Evolutionary conservation across 2,797 vertebrate genomes (phyloP), one percentile per base, ranked within the genome.

Genomic region (Phyllotis vaccarum): DNA sequence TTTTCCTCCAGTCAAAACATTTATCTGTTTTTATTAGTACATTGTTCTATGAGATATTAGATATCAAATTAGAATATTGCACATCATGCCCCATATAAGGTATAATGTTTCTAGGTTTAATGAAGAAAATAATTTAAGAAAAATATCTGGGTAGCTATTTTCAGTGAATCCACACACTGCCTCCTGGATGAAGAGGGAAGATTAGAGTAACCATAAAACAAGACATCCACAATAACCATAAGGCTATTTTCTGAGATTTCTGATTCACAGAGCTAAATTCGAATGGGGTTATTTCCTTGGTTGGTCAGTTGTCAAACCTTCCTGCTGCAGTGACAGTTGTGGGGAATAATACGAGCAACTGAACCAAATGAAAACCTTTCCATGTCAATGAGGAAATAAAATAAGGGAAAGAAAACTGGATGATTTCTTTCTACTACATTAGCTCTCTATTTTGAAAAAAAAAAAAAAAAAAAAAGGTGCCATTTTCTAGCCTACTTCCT

Each of bases 51-150:
- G 1, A n/a, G 17, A 52, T 4, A 56, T n/a, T 70, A 56, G 52
- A 70, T 80, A 62, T 64, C 16, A 89, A 89, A 9, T 88, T 76
- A 78, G 92, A 89, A 96, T 89, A 58, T 0, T 34, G 19, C 19
- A 24, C 17, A 7, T 16, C 3, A 31, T 13, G 37, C 0, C 3
- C 14, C 13, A 43, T 27, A 12, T 31, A 75, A 52, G 3, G 34
- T 27, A 43, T 10, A 0, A 21, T 92, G 49, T 34, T 70, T 86
- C 91, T 68, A 78, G 17, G 37, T 68, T 62, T 83, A 91, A 75
- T 21, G 12, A 85, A 5, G 22, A 29, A 11, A 79, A 64, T 31
- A 49, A 64, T 56, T 82, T 88, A 60, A 56, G 11, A 75, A 83
- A 79, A 82, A 70, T 19, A 40, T 5, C 16, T 4, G 5, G 40